These are phyloP conservation scores for Antechinus stuartii DNA, from an alignment of 2,113 vertebrate genomes.

Conservation along the genomic window DNA sequence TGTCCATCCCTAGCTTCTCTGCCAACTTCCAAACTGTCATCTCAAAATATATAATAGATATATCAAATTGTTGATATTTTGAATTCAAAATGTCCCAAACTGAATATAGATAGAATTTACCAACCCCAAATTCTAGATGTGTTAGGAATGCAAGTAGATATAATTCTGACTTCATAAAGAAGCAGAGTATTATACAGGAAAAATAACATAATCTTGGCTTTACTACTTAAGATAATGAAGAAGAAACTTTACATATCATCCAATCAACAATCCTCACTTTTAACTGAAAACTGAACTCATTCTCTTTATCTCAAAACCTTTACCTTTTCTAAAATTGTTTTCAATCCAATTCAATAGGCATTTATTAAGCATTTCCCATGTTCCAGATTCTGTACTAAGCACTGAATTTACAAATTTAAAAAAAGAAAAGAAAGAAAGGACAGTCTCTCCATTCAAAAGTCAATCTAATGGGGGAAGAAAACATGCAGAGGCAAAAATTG, in stretches of 20 bases:
- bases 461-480: not conserved
- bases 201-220: not conserved
- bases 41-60: not conserved
- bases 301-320: not conserved
- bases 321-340: not conserved
- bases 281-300: not conserved
- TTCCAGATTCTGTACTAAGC: not conserved
- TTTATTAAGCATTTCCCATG: not conserved
- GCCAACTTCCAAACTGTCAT: not conserved
- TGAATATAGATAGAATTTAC: not conserved
- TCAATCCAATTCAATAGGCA: not conserved
- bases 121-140: conserved; percentile 8
- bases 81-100: not conserved
- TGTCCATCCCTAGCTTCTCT: no score
- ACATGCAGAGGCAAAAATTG: not conserved
- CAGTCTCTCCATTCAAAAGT: not conserved
- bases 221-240: not conserved
- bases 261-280: not conserved
- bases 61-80: not conserved
- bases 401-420: not conserved
- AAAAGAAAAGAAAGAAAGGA: not conserved
- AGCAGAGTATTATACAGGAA: not conserved
- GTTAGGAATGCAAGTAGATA: not conserved
- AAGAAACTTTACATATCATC: not conserved
- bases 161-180: not conserved